Evolutionary conservation across 2,797 vertebrate species (phyloP).

Genomic region (Pipistrellus nathusii): DNA sequence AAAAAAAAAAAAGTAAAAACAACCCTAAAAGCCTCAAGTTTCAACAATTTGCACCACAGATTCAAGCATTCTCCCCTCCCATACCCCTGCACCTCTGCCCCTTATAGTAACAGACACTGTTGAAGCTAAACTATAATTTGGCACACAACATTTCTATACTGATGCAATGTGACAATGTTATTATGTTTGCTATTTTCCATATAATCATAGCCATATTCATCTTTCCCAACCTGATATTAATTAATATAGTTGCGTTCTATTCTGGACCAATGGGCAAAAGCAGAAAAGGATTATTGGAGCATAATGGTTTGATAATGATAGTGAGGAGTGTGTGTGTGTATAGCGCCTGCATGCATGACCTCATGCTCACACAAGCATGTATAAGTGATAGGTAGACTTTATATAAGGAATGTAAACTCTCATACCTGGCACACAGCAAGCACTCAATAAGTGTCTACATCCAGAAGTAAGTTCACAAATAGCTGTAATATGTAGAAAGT

Average conservation of each 20-base stretch:
- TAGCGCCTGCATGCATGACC: too few species aligned
- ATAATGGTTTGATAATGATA: neutral
- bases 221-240: conserved; percentile 77
- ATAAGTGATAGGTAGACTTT: neutral
- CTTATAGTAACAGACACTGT: conserved; percentile 73
- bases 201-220: conserved; percentile 81
- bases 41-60: neutral
- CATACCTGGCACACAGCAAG: neutral
- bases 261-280: conserved; percentile 61
- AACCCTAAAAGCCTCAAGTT: conserved; percentile 6
- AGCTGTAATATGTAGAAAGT: neutral
- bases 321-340: too few species aligned
- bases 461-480: neutral
- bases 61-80: neutral
- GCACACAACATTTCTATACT: conserved; percentile 77
- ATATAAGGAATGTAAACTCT: neutral
- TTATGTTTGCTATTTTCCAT: conserved; percentile 82
- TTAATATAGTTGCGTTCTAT: conserved; percentile 67
- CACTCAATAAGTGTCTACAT: neutral
- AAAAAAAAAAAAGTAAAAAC: conserved; percentile 9
- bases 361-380: too few species aligned
- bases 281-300: conserved; percentile 24
- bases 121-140: conserved; percentile 80
- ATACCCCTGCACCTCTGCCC: fast-evolving
- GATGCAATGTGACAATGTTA: conserved; percentile 83